A percentile compares a stretch with the other conserved stretches of the same genome.
phyloP scores from a whole-genome alignment of 2,888 invertebrate genomes.

The Aleiodes leptofemur region DNA sequence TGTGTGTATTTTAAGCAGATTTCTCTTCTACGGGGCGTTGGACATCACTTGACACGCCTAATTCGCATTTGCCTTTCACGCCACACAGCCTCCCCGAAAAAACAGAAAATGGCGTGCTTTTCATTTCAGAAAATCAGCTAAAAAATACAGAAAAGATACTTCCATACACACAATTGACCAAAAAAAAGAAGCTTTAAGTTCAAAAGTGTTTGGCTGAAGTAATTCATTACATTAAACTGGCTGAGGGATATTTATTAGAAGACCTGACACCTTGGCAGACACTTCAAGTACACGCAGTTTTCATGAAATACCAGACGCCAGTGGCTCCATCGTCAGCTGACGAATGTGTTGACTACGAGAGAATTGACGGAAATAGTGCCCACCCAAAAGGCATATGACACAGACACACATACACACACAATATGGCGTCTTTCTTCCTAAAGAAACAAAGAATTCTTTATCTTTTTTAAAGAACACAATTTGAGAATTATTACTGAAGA shows the following conservation, averaged over 20 bases:
- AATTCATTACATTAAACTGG: constrained; percentile 43
- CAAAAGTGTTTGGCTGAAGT: constrained; percentile 19
- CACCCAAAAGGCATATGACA: constrained; percentile 42
- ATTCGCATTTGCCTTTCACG: constrained; percentile 41
- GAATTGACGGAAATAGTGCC: constrained; percentile 64
- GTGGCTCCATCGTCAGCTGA: constrained; percentile 64
- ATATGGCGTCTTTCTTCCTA: no score
- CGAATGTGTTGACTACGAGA: constrained; percentile 62
- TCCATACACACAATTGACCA: constrained; percentile 16
- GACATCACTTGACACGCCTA: constrained; percentile 50
- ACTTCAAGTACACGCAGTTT: constrained; percentile 55
- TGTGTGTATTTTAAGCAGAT: background rate
- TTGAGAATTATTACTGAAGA: no score
- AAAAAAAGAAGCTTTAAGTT: constrained; percentile 35
- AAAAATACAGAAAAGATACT: background rate
- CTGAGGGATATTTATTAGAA: constrained; percentile 67
- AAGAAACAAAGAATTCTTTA: no score
- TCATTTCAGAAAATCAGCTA: background rate
- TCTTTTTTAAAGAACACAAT: no score
- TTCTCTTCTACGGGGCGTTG: constrained; percentile 35
- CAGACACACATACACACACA: no score
- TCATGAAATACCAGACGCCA: constrained; percentile 62
- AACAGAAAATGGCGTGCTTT: constrained; percentile 26
- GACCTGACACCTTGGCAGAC: constrained; percentile 67
- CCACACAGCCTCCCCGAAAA: background rate